Base-by-base conservation (phyloP, 2,888 invertebrate species). In the Drosophila paucipuncta region DNA sequence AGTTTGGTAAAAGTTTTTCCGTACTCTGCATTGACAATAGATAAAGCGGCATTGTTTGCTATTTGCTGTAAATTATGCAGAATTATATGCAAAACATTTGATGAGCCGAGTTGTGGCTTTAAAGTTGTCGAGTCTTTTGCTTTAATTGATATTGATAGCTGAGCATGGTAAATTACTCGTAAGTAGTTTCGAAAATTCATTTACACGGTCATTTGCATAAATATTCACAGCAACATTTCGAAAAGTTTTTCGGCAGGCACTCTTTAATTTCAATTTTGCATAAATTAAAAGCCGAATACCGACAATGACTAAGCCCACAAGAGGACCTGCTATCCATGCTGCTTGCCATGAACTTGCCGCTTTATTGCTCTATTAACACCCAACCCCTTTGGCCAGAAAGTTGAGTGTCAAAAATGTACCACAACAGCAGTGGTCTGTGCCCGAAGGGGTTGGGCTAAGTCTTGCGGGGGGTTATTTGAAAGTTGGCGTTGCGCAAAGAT, bases 221-320 rank as follows among this genome's bases (percentile, higher is more conserved):
- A 83, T 82, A 78, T 80, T 49, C 68, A 67, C 25, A 31, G 33
- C 64, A 63, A 64, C 66, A 54, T 65, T 78, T 72, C 25, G 55
- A 68, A 82, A 85, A 87, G 64, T 85, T 85, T 73, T 62, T 31
- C 71, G 57, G 35, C 50, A 52, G 53, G 47, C 68, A 69, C 78
- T 85, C 89, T 89, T 85, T 89, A 85, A 85, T 85, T 91, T 83
- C 76, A 87, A 85, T 84, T 91, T 85, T 90, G 79, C 89, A 91
- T 90, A 90, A 90, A 90, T 90, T 91, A 89, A 80, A 82, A 52
- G 68, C 35, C 68, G 59, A 68, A 68, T 62, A 66, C 52, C 54
- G 68, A 72, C 80, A 79, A 81, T 90, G 90, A 90, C 85, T 80
- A 78, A 74, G 89, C 72, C 76, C 71, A 68, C 50, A 60, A 63